These are phyloP conservation scores for Nomada fucata DNA, from an alignment of 2,888 invertebrate species.

Conservation along the genomic window DNA sequence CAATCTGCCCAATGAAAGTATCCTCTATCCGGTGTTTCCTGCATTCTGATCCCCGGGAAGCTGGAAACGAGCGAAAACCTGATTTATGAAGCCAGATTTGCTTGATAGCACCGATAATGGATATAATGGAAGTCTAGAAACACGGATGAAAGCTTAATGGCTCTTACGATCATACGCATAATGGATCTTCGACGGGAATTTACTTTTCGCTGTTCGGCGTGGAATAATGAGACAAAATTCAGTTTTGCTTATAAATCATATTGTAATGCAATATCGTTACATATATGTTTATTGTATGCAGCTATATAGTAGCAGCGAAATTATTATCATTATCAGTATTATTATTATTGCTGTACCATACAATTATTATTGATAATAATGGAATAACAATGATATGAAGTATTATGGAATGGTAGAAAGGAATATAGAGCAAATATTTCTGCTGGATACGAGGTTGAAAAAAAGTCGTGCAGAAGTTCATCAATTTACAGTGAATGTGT, in stretches of 20 bases:
- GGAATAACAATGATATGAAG: too few relatives aligned
- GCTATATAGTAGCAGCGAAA: too few relatives aligned
- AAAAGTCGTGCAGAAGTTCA: neutral
- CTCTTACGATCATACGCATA: conserved; percentile 37
- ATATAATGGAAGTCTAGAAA: conserved; percentile 56
- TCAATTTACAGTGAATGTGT: conserved; percentile 4
- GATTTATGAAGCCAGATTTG: conserved; percentile 55
- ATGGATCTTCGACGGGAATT: conserved; percentile 28
- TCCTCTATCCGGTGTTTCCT: conserved; percentile 72
- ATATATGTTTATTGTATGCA: too few relatives aligned
- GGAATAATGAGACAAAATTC: neutral
- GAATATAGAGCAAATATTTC: neutral
- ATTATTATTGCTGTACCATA: neutral
- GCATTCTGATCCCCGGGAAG: conserved; percentile 45
- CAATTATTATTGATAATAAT: too few relatives aligned
- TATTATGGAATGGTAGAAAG: too few relatives aligned
- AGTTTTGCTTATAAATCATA: neutral
- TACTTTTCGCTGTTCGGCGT: conserved; percentile 2
- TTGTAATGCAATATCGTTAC: neutral
- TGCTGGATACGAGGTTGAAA: neutral
- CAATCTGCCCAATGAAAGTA: conserved; percentile 86
- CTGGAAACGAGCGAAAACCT: conserved; percentile 48
- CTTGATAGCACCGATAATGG: conserved; percentile 55
- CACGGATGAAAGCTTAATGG: conserved; percentile 51
- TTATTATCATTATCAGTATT: neutral